Evolutionary conservation across 2,888 invertebrate genomes (phyloP), one percentile per base, ranked within the genome.

Genomic region (Ectropis crepuscularia): DNA sequence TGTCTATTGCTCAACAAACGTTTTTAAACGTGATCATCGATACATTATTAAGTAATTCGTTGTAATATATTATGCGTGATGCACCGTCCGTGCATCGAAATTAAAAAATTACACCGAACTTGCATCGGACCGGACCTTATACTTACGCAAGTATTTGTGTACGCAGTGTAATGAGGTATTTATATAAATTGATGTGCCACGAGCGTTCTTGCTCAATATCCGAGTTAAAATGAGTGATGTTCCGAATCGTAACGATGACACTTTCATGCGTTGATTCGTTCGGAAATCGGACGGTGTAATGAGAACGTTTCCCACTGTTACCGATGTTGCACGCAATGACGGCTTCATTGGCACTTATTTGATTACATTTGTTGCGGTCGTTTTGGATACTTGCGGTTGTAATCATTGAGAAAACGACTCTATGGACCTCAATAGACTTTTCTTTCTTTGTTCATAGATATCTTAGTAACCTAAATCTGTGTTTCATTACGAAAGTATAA

Each of bases 221-320:
- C 79, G 79, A 83, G 86, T 87, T 87, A 87, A 85, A 86, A 83
- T 88, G 88, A 88, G 85, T 85, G 88, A 88, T 88, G 85, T 76
- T 83, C 73, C 68, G 68, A 83, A 82, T 73, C 74, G 76, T 82
- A 82, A 83, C 82, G 86, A 86, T 83, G 86, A 82, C 83, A 83
- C 83, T 81, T 83, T 81, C 83, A 79, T 79, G 72, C 68, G 61
- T 63, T 67, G 62, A 69, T 67, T 66, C 57, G 68, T 73, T 57
- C 60, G 71, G 75, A 75, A 78, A 81, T 72, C 73, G 65, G 75
- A 74, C 62, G 55, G 62, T 67, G 70, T 74, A 75, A 73, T 69
- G 75, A 77, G 71, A 61, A 67, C 63, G 61, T 73, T 75, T 75
- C 76, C 72, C 70, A 72, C 68, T 60, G 37, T 64, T 65, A 68